A percentile compares a stretch with the other conserved stretches of the same genome.
Evolutionary conservation across 1,140 invertebrate genomes (phyloP).

Genomic region (Branchinecta lynchi): DNA sequence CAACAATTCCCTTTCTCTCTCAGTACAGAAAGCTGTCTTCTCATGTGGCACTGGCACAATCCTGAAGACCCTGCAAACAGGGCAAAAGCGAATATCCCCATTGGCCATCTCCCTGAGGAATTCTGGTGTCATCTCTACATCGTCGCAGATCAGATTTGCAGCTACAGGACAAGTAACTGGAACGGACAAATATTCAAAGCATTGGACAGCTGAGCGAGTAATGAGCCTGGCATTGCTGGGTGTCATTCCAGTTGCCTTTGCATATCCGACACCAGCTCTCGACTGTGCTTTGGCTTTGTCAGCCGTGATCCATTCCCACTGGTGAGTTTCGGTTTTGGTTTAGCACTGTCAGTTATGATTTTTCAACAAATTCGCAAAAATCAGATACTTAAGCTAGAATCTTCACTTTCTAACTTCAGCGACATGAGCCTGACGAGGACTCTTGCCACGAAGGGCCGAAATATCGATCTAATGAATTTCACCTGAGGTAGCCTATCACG

Average conservation of each 20-base stretch:
- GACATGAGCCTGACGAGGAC: no score
- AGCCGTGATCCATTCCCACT: slow-evolving; percentile 52
- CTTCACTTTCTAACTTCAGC: no score
- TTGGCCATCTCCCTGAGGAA: neutral
- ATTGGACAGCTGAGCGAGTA: slow-evolving; percentile 52
- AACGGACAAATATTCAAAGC: slow-evolving; percentile 25
- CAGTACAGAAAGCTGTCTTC: no score
- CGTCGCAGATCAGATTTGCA: neutral
- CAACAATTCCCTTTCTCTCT: no score
- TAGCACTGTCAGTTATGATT: neutral
- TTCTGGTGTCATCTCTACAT: neutral
- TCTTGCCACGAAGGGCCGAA: no score
- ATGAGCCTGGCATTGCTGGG: slow-evolving; percentile 42
- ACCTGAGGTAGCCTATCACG: no score
- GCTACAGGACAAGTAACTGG: neutral
- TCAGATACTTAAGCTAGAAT: no score
- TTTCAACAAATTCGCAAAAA: neutral
- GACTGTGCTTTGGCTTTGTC: slow-evolving; percentile 46
- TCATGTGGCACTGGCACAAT: no score
- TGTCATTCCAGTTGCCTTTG: slow-evolving; percentile 44
- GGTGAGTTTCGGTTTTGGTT: slow-evolving; percentile 35
- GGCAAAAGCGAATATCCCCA: no score
- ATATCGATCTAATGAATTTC: no score
- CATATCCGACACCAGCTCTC: slow-evolving; percentile 41
- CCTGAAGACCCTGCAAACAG: no score